These are phyloP conservation scores for Drosophila pseudoananassae DNA, from an alignment of 1,140 invertebrate genomes.

Conservation along the genomic window DNA sequence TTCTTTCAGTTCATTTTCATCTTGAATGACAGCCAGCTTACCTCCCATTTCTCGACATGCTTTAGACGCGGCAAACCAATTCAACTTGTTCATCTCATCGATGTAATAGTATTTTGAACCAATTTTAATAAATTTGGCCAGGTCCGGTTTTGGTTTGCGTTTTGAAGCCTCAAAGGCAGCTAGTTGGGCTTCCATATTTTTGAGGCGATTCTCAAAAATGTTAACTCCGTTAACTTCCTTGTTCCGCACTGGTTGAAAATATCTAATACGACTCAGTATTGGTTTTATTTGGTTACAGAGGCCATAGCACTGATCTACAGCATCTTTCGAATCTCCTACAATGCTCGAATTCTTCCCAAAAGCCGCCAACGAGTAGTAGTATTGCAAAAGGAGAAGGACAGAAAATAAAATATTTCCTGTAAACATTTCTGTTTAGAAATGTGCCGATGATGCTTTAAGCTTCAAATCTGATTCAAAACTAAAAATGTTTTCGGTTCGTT, in stretches of 20 bases:
- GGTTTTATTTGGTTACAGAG: neutral
- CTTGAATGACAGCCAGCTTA: neutral
- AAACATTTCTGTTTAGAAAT: too few species aligned
- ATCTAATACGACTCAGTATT: neutral
- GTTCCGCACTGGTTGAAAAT: neutral
- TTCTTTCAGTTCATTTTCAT: neutral
- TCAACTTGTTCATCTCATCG: neutral
- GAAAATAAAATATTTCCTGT: too few species aligned
- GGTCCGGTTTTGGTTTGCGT: neutral
- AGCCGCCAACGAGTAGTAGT: too few species aligned
- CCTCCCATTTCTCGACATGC: neutral
- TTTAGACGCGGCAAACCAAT: neutral
- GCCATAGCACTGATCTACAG: too few species aligned
- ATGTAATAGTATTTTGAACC: neutral
- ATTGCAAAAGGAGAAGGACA: too few species aligned
- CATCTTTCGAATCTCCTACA: too few species aligned
- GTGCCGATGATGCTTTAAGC: too few species aligned
- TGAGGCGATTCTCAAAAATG: neutral
- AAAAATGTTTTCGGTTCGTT: too few species aligned
- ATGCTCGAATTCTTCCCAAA: too few species aligned
- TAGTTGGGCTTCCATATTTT: neutral
- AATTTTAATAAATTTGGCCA: neutral
- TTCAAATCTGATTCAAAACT: too few species aligned
- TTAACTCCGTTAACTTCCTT: too few species aligned
- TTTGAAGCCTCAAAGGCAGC: too few species aligned